Conservation (phyloP, 2,113 vertebrate genomes). For the Anolis sagrei region DNA sequence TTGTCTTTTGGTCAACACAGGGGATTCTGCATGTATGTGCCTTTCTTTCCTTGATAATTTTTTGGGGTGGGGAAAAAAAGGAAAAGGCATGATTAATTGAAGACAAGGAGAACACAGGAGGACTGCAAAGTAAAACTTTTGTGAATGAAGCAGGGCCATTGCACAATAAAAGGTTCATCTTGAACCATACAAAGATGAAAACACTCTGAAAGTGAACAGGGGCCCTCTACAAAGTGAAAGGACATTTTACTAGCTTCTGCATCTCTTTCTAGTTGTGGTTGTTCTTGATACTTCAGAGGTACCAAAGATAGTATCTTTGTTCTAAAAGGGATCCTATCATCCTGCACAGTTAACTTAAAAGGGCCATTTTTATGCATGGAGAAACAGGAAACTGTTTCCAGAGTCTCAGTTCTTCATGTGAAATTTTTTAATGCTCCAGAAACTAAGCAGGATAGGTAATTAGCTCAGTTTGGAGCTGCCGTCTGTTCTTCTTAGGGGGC, state of each 20-base stretch:
- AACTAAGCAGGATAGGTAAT: constrained; percentile 17
- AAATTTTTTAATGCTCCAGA: constrained; percentile 3
- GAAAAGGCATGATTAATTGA: background rate
- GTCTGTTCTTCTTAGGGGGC: constrained; percentile 21
- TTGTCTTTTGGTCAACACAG: no score
- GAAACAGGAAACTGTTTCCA: background rate
- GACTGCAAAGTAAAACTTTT: background rate
- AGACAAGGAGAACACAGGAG: background rate
- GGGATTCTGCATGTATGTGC: no score
- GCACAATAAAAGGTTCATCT: background rate
- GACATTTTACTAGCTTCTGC: background rate
- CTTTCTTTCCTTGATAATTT: background rate
- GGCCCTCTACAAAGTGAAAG: background rate
- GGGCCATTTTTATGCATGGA: background rate
- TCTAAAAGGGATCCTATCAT: background rate
- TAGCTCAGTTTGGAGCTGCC: background rate
- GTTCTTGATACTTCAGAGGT: background rate
- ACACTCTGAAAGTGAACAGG: background rate
- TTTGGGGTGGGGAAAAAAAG: background rate
- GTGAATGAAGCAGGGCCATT: background rate
- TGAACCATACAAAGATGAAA: background rate
- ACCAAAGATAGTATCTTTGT: accelerated
- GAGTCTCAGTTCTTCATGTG: constrained; percentile 17
- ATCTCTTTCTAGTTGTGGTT: background rate
- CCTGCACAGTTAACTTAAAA: background rate